Evolutionary conservation across 1,140 invertebrate genomes (phyloP), one percentile per base, ranked within the genome.

Genomic region (Atta colombica): DNA sequence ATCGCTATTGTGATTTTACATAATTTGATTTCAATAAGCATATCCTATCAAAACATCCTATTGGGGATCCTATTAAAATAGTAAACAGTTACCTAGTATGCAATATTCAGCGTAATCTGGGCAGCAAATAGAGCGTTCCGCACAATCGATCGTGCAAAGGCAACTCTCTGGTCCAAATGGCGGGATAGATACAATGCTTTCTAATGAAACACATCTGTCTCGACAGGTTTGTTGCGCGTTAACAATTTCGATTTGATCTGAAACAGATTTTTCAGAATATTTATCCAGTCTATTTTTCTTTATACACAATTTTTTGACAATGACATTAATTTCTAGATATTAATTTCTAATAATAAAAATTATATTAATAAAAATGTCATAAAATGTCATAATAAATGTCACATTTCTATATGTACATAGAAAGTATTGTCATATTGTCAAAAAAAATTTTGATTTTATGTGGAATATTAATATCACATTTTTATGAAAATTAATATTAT

Each of bases 41-140:
- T 45, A 45, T 86, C 21, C 5, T 16, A 16, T 49, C 12, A 7
- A 51, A 14, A 25, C 21, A 12, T 12, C 55, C n/a, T n/a, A 68
- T 45, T 45, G 10, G 45, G 12, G 18, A 39, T 66, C 12, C n/a
- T 45, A 14, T 69, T 25, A 53, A 55, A 60, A 53, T 39, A 63
- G 16, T 85, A 49, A 63, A 65, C 58, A 60, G 39, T 91, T 89
- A 96, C 95, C 93, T 39, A 93, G 90, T 53, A 95, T 77, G 55
- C 95, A 96, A 60, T 94, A 95, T 71, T 94, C 93, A 16, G 92
- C 92, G 81, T 94, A 96, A 92, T 96, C 96, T 5, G 94, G 93
- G 82, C 95, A 96, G 74, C 95, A 96, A 1, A 93, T 91, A 0
- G 93, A 94, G 58, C 93, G 93, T 18, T 95, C 92, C 0, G 93